Evolutionary conservation across 2,113 vertebrate species (phyloP).

Genomic region (Myxocyprinus asiaticus): DNA sequence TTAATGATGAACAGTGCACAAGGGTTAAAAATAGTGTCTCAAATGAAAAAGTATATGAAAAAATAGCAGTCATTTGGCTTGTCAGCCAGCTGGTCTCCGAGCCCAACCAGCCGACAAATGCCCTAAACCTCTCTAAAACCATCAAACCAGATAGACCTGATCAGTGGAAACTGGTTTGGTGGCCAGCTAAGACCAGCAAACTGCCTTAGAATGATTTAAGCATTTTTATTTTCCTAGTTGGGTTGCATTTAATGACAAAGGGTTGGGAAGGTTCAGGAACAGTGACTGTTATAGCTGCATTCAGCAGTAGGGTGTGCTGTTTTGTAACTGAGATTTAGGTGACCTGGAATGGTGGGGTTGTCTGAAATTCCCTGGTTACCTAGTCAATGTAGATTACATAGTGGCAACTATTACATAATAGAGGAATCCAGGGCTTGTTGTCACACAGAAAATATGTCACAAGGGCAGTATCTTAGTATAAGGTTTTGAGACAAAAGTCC

Average conservation of each 20-base stretch:
- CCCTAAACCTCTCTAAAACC: neutral
- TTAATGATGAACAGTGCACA: too few relatives aligned
- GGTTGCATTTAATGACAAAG: neutral
- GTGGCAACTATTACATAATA: neutral
- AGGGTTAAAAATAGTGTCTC: too few relatives aligned
- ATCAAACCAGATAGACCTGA: neutral
- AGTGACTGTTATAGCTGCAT: neutral
- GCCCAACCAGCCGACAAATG: neutral
- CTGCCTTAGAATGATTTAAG: neutral
- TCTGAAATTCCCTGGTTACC: constrained; percentile 15
- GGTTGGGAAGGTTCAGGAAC: neutral
- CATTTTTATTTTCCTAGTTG: neutral
- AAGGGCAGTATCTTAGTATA: too few relatives aligned
- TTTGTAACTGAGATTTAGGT: constrained; percentile 25
- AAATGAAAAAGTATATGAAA: too few relatives aligned
- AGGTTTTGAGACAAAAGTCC: too few relatives aligned
- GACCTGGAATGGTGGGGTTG: constrained; percentile 25
- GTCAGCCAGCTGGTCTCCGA: neutral
- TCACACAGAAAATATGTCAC: too few relatives aligned
- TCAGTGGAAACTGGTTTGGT: neutral
- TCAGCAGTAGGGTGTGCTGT: constrained; percentile 57
- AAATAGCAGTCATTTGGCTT: too few relatives aligned
- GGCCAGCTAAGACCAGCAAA: neutral
- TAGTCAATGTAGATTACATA: neutral
- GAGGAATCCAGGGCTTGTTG: too few relatives aligned